Conservation (phyloP, 2,113 vertebrate genomes). For the Mustela nigripes region DNA sequence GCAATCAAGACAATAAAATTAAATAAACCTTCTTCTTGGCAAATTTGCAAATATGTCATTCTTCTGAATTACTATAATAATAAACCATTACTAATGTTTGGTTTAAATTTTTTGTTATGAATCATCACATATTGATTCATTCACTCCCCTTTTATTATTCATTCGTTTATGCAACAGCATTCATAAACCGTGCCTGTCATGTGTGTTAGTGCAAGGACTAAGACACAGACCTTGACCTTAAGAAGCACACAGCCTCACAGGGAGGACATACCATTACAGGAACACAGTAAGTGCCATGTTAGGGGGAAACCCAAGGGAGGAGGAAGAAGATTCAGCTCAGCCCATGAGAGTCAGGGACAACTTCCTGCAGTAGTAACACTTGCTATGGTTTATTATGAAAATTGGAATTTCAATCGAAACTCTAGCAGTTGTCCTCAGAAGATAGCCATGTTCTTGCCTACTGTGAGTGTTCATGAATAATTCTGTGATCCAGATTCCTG, state of each 20-base stretch:
- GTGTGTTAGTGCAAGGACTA: neutral
- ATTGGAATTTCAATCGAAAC: neutral
- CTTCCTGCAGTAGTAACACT: neutral
- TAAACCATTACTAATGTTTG: neutral
- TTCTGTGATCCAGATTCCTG: neutral
- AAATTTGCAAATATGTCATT: neutral
- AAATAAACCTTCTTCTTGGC: conserved; percentile 31
- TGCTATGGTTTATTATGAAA: neutral
- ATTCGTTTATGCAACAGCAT: neutral
- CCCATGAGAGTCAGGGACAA: neutral
- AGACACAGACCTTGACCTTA: no score
- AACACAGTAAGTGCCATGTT: no score
- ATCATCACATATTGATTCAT: neutral
- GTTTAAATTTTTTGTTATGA: neutral
- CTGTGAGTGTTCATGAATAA: neutral
- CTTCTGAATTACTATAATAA: neutral
- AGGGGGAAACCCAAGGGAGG: neutral
- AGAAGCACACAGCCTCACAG: neutral
- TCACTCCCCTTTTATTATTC: neutral
- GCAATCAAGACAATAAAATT: neutral
- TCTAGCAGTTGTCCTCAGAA: neutral
- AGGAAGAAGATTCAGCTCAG: neutral
- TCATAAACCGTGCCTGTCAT: neutral
- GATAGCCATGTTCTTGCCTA: neutral
- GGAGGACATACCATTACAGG: fast-evolving